Base-by-base conservation (phyloP, 2,888 invertebrate species). In the Pterobdella sp. region DNA sequence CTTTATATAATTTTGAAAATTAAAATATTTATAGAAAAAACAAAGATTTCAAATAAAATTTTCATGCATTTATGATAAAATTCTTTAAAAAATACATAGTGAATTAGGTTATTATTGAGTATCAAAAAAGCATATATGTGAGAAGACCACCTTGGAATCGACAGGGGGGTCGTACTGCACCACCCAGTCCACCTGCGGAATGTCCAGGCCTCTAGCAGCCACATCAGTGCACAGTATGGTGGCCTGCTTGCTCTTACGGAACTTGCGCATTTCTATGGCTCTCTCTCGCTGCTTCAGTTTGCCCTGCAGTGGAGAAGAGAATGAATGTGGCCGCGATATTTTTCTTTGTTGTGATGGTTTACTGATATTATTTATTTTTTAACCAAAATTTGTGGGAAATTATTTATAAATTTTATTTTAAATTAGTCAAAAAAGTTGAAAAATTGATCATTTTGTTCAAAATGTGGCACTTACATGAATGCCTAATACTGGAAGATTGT, bases 131-230 rank as follows among this genome's bases (percentile, higher is more conserved):
- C n/a, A n/a, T n/a, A n/a, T n/a, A n/a, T n/a, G n/a, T n/a, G n/a
- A n/a, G n/a, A n/a, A n/a, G n/a, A 70, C 65, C 71, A 91, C 91
- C 87, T 92, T 93, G 3, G 97, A 96, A 87, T 98, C 98, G 88
- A 98, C 97, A 78, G 98, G 97, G 0, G 98, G 98, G 87, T 99
- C 98, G 82, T 89, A 97, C 83, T 99, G 97, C 0, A 98, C 94
- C 80, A 98, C 98, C 97, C 97, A 98, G 84, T 98, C 97, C 0
- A 98, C 97, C 56, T 91, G 90, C 0, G 96, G 96, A 82, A 98
- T 97, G 83, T 97, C 97, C 72, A 95, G 79, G 2, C 84, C 84
- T 75, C 86, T 75, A 0, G 98, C 98, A 0, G 97, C 98, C 0
- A 98, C 98, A 84, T 98, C 97, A 0, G 98, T 98, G 81, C 98